These are phyloP conservation scores for Andrena cerasifolii DNA, from an alignment of 1,140 invertebrate species.

Conservation along the genomic window DNA sequence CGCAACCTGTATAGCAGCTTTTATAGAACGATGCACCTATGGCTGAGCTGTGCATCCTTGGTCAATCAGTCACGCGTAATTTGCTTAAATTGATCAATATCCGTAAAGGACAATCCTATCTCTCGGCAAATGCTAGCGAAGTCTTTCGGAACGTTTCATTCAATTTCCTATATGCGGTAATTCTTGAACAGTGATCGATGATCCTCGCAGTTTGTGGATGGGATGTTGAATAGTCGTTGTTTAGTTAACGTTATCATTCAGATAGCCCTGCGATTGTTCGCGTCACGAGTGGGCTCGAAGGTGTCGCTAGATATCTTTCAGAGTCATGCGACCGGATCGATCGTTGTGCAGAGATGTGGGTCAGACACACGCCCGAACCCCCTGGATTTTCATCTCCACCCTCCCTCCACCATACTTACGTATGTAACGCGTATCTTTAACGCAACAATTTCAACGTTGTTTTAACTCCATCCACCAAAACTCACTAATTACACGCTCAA, in stretches of 20 bases:
- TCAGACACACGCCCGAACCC: slow-evolving; percentile 73
- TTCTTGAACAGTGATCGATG: background rate
- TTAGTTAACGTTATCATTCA: too few species aligned
- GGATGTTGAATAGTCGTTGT: too few species aligned
- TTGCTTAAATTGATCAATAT: slow-evolving; percentile 16
- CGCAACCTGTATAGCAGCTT: background rate
- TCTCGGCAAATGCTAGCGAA: too few species aligned
- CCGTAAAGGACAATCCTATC: background rate
- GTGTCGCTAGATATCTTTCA: slow-evolving; percentile 46
- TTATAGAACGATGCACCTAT: background rate
- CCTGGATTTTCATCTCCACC: slow-evolving; percentile 62
- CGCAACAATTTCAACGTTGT: background rate
- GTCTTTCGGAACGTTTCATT: too few species aligned
- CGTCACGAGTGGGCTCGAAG: background rate
- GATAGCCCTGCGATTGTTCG: too few species aligned
- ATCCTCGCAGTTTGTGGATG: too few species aligned
- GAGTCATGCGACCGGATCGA: slow-evolving; percentile 57
- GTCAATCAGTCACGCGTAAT: slow-evolving; percentile 5
- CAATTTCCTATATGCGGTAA: background rate
- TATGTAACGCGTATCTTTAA: slow-evolving; percentile 1
- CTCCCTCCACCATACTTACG: slow-evolving; percentile 19
- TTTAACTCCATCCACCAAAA: background rate
- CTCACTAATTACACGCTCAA: background rate
- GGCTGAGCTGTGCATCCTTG: background rate
- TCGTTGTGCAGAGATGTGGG: slow-evolving; percentile 73